Evolutionary conservation across 2,797 vertebrate species (phyloP), one percentile per base, ranked within the genome.

Genomic region (Vireo griseus): DNA sequence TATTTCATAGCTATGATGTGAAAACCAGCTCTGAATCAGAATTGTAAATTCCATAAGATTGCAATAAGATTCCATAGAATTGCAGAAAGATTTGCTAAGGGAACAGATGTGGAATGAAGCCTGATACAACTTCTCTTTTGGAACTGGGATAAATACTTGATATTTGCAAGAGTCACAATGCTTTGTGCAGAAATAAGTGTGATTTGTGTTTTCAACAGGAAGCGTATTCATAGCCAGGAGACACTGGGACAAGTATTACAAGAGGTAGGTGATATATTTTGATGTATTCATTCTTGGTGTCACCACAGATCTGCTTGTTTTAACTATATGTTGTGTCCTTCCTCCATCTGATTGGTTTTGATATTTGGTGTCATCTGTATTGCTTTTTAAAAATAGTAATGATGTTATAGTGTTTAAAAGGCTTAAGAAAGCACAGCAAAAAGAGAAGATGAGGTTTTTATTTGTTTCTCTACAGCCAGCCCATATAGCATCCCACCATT

Each of bases 221-320:
- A 98, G 92, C 98, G 98, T 67, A 97, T 99, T 95, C 98, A 98
- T 92, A 98, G 98, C 96, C 98, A 95, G 84, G 99, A 99, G 96
- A 97, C 52, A 1, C 97, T 99, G 66, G 99, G 98, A 26, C 97
- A 97, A 93, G 90, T 98, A 44, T 94, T 99, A 86, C 97, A 98
- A 76, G 99, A 99, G 98, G 99, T 99, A 58, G 97, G 97, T 96
- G 35, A 42, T 74, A 2, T 63, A 21, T 75, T 82, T 88, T n/a
- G n/a, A 45, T 77, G 5, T 22, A 16, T 63, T 86, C 10, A 3
- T 85, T 91, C 42, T 50, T 54, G 17, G 10, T 68, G 35, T 61
- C 47, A 73, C 9, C 16, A 16, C 5, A 87, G 45, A 37, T 42
- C n/a, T 79, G 13, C 21, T 69, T 62, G 13, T 37, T 61, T 72